A percentile compares a stretch with the other conserved stretches of the same genome.
Evolutionary conservation across 2,113 vertebrate genomes (phyloP).

Genomic region (Philantomba maxwellii): DNA sequence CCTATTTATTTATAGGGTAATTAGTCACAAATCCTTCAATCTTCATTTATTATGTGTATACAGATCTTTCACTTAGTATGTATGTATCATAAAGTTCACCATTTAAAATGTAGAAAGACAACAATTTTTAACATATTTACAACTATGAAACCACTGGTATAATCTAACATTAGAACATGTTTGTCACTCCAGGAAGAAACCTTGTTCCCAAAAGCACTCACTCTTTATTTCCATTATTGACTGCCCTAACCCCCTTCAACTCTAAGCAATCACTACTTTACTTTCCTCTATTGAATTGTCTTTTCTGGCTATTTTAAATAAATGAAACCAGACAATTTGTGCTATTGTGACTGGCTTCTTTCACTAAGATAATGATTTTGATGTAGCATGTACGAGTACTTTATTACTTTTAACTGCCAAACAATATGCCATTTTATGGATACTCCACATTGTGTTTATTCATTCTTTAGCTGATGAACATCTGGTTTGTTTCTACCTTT

Average conservation of each 20-base stretch:
- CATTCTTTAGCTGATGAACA: neutral
- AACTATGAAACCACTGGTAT: neutral
- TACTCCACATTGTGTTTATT: neutral
- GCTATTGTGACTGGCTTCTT: neutral
- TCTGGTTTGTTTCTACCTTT: neutral
- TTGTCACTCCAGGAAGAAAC: neutral
- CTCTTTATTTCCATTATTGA: neutral
- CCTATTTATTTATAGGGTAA: neutral
- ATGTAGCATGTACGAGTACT: neutral
- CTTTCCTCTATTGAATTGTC: neutral
- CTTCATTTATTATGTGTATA: neutral
- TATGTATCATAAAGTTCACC: neutral
- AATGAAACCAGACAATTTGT: neutral
- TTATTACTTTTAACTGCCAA: neutral
- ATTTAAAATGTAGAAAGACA: neutral
- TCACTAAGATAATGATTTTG: neutral
- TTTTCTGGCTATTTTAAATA: neutral
- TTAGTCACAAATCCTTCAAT: neutral
- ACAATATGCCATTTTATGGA: neutral
- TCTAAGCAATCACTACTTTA: neutral
- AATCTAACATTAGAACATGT: constrained; percentile 25
- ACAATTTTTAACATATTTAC: neutral
- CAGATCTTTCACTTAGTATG: neutral
- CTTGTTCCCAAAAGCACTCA: neutral
- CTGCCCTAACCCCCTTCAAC: neutral